Evolutionary conservation across 1,140 invertebrate genomes (phyloP).

Genomic region (Neotoxoptera formosana): DNA sequence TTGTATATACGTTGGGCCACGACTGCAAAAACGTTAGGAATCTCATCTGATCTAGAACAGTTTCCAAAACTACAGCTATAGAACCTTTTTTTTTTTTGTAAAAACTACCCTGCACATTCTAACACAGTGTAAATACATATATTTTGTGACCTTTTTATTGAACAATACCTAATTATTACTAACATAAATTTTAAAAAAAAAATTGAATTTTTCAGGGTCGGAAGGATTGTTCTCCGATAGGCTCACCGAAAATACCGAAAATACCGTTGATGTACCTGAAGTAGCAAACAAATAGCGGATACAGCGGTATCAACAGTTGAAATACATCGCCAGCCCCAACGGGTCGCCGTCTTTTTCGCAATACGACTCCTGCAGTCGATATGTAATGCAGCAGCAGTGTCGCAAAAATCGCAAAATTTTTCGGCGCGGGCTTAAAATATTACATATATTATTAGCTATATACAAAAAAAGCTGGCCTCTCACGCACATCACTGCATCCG

Average conservation of each 20-base stretch:
- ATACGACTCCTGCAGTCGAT: neutral
- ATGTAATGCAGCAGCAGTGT: neutral
- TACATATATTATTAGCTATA: too few relatives aligned
- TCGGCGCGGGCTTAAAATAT: neutral
- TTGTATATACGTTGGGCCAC: too few relatives aligned
- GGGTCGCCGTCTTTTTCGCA: neutral
- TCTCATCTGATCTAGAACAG: too few relatives aligned
- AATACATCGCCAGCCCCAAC: neutral
- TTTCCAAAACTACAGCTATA: too few relatives aligned
- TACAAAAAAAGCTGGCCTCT: neutral
- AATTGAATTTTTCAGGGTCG: neutral
- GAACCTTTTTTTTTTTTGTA: too few relatives aligned
- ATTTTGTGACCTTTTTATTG: too few relatives aligned
- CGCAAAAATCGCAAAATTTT: neutral
- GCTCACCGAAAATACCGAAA: too few relatives aligned
- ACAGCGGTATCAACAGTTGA: neutral
- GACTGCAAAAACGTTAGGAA: too few relatives aligned
- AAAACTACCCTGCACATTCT: too few relatives aligned
- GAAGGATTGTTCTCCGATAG: neutral
- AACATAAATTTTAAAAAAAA: neutral
- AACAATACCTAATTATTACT: too few relatives aligned
- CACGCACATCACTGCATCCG: neutral
- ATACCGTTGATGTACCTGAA: too few relatives aligned
- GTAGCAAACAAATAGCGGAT: neutral
- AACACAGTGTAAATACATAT: too few relatives aligned